These are phyloP conservation scores for Trichosurus vulpecula DNA, from an alignment of 2,797 vertebrate genomes.

Conservation along the genomic window DNA sequence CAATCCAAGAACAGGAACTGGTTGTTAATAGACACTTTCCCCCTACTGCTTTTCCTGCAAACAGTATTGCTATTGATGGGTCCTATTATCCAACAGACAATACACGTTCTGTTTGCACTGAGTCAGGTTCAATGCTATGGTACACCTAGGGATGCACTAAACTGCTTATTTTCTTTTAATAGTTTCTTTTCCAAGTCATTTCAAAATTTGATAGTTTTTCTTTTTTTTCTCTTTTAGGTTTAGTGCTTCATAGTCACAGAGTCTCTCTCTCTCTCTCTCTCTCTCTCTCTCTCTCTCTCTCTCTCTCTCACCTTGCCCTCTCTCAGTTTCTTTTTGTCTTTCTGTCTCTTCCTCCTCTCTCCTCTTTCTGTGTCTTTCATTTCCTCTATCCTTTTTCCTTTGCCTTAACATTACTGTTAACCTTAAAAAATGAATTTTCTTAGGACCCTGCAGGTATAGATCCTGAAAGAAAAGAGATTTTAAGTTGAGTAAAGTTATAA, in stretches of 20 bases:
- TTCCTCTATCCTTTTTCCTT: background rate
- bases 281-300: background rate
- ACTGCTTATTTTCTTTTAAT: slow-evolving; percentile 18
- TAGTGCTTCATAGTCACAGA: slow-evolving; percentile 4
- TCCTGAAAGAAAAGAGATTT: background rate
- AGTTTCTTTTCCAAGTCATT: slow-evolving; percentile 18
- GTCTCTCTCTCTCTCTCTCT: background rate
- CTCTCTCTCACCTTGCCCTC: background rate
- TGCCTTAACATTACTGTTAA: background rate
- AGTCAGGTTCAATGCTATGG: slow-evolving; percentile 10
- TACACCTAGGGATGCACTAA: background rate
- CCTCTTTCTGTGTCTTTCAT: background rate
- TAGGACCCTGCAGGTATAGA: background rate
- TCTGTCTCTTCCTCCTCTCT: no score
- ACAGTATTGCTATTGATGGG: background rate
- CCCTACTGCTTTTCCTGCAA: background rate
- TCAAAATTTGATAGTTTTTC: slow-evolving; percentile 15
- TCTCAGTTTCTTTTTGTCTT: background rate
- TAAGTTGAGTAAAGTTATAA: slow-evolving; percentile 1
- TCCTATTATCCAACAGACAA: slow-evolving; percentile 8
- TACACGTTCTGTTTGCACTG: background rate
- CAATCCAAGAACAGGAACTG: background rate
- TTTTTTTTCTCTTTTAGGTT: background rate
- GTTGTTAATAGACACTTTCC: background rate
- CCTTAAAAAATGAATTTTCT: background rate